Conservation (phyloP, 2,888 invertebrate genomes). For the Thecophora atra region DNA sequence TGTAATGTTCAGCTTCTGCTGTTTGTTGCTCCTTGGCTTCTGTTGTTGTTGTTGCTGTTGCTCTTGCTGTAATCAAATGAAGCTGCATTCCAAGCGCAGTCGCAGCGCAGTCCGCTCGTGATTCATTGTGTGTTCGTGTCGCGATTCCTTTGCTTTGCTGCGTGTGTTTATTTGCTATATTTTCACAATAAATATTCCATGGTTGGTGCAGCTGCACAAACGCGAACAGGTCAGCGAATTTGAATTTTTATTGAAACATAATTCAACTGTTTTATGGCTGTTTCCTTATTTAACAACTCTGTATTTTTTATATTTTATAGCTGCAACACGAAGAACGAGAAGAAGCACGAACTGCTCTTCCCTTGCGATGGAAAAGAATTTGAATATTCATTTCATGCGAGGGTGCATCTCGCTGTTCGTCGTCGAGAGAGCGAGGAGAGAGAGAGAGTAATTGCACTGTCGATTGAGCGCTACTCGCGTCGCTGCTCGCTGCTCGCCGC, state of each 20-base stretch:
- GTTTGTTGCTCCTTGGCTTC: not conserved
- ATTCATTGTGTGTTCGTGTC: too few relatives aligned
- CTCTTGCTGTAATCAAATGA: constrained; percentile 32
- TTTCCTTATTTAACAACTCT: not conserved
- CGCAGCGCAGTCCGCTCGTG: constrained; percentile 17
- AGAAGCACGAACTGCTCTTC: too few relatives aligned
- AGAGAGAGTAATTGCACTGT: too few relatives aligned
- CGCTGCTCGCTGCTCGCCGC: too few relatives aligned
- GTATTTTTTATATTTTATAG: too few relatives aligned
- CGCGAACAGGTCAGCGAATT: constrained; percentile 1
- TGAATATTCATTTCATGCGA: constrained; percentile 25
- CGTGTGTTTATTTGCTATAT: too few relatives aligned
- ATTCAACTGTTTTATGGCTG: not conserved
- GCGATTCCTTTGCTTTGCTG: too few relatives aligned
- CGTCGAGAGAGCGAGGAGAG: too few relatives aligned
- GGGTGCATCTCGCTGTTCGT: too few relatives aligned
- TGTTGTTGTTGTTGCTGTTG: constrained; percentile 27
- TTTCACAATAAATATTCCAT: too few relatives aligned
- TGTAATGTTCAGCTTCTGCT: constrained; percentile 50
- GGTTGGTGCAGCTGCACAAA: not conserved
- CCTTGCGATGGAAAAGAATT: not conserved
- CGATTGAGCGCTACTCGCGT: too few relatives aligned
- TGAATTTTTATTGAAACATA: constrained; percentile 23
- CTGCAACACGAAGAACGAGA: not conserved
- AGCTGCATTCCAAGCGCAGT: constrained; percentile 14